Conservation (phyloP, 2,888 invertebrate species). For the Myopa testacea region DNA sequence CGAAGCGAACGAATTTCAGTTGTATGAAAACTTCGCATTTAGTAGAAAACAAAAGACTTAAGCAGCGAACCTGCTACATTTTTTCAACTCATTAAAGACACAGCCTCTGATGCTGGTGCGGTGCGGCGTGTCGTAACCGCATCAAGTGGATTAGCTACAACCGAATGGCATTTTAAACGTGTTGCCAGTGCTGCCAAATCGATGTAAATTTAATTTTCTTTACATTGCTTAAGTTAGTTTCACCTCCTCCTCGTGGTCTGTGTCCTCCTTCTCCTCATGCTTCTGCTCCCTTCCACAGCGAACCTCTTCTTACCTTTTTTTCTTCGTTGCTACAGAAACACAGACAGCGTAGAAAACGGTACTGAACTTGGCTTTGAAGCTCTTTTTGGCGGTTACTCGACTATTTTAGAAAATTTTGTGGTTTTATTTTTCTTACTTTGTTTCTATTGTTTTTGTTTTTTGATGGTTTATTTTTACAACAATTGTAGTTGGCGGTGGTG, state of each 20-base stretch:
- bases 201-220: constrained; percentile 29
- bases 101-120: background rate
- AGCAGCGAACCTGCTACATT: constrained; percentile 30
- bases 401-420: constrained; percentile 22
- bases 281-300: background rate
- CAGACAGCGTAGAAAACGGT: constrained; percentile 3
- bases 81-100: constrained; percentile 25
- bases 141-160: constrained; percentile 1
- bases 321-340: background rate
- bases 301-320: too few species aligned
- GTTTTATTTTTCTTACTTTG: background rate
- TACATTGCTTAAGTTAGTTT: constrained; percentile 22
- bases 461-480: constrained; percentile 6
- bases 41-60: constrained; percentile 23
- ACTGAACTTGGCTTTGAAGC: constrained; percentile 37
- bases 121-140: constrained; percentile 1
- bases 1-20: background rate
- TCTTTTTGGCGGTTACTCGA: constrained; percentile 34
- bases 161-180: constrained; percentile 29
- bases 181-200: constrained; percentile 30
- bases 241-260: background rate
- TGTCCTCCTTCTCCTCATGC: background rate
- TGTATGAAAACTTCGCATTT: background rate
- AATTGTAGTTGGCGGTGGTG: constrained; percentile 11
- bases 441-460: constrained; percentile 3